Conservation (phyloP, 1,140 invertebrate genomes). For the Drosophila orena region DNA sequence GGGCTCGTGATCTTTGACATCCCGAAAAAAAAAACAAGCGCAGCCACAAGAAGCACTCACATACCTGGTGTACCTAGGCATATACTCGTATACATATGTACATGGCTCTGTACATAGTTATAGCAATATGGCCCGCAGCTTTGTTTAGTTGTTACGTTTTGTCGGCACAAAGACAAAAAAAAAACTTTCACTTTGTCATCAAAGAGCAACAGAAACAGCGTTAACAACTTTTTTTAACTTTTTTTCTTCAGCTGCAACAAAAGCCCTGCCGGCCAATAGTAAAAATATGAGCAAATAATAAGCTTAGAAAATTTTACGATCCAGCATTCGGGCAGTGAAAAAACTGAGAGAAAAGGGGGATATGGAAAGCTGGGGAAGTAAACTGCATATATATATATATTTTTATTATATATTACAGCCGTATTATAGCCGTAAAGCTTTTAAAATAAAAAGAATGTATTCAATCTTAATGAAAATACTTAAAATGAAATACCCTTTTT, state of each 20-base stretch:
- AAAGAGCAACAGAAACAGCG: constrained; percentile 65
- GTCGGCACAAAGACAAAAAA: constrained; percentile 64
- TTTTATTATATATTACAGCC: too few species aligned
- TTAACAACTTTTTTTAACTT: constrained; percentile 59
- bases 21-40: constrained; percentile 22
- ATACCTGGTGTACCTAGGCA: constrained; percentile 18
- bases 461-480: too few species aligned
- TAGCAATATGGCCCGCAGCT: constrained; percentile 65
- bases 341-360: constrained; percentile 11
- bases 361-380: neutral
- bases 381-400: neutral
- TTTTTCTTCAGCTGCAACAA: constrained; percentile 41
- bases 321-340: constrained; percentile 38
- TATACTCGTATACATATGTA: constrained; percentile 5
- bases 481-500: too few species aligned
- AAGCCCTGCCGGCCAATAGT: constrained; percentile 50
- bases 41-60: constrained; percentile 23
- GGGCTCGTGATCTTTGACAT: constrained; percentile 68
- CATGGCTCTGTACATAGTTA: too few species aligned
- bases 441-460: too few species aligned
- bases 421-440: too few species aligned
- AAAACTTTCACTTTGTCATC: constrained; percentile 82
- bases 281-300: constrained; percentile 80
- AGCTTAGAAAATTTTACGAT: constrained; percentile 79
- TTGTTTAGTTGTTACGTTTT: constrained; percentile 80